Evolutionary conservation across 2,797 vertebrate genomes (phyloP).

Genomic region (Chaetophractus vellerosus): DNA sequence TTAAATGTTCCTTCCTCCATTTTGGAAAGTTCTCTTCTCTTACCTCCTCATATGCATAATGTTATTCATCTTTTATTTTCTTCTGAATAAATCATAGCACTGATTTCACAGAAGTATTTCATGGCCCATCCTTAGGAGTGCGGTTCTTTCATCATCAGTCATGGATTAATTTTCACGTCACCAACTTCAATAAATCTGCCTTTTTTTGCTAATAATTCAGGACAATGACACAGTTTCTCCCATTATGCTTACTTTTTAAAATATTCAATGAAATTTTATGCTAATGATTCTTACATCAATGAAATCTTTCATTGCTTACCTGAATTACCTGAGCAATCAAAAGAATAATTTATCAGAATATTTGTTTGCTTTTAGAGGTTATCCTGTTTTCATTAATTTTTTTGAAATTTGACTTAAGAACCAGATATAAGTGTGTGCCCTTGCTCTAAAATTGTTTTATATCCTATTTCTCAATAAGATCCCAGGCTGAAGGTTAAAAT

Average conservation of each 20-base stretch:
- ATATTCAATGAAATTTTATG: background rate
- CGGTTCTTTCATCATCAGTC: conserved; percentile 8
- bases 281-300: conserved; percentile 7
- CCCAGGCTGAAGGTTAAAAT: conserved; percentile 42
- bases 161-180: conserved; percentile 26
- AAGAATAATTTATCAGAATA: conserved; percentile 43
- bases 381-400: conserved; percentile 38
- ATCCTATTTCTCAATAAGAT: background rate
- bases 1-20: conserved; percentile 16
- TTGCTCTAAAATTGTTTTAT: conserved; percentile 43
- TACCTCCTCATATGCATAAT: background rate
- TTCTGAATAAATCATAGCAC: conserved; percentile 20
- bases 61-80: conserved; percentile 9
- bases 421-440: background rate
- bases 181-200: conserved; percentile 52
- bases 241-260: conserved; percentile 30
- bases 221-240: conserved; percentile 6
- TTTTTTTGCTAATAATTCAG: conserved; percentile 45
- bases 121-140: background rate
- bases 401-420: background rate
- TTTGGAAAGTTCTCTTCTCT: background rate
- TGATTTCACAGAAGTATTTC: conserved; percentile 28
- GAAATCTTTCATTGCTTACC: conserved; percentile 42
- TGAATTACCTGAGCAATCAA: conserved; percentile 45
- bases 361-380: background rate